These are phyloP conservation scores for Pinctada fucata DNA, from an alignment of 2,888 invertebrate genomes.

Conservation along the genomic window DNA sequence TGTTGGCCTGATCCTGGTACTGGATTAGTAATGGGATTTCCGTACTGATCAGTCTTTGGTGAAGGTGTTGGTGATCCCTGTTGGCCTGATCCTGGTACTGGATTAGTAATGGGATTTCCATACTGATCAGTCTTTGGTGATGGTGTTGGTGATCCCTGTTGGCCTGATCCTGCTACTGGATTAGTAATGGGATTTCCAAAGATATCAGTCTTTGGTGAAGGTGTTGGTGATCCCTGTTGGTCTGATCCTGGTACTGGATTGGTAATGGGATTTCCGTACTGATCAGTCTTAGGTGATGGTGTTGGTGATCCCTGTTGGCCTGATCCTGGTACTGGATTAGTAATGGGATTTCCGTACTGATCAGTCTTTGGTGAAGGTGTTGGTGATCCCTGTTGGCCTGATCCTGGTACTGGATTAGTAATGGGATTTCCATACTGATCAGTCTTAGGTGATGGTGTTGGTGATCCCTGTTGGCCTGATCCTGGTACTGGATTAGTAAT, in stretches of 20 bases:
- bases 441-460: constrained; percentile 40
- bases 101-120: constrained; percentile 21
- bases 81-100: constrained; percentile 3
- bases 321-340: constrained; percentile 6
- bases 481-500: constrained; percentile 5
- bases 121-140: constrained; percentile 9
- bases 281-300: constrained; percentile 31
- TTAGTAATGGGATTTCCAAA: constrained; percentile 18
- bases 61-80: constrained; percentile 29
- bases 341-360: constrained; percentile 21
- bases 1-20: neutral
- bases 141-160: constrained; percentile 25
- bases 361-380: constrained; percentile 38
- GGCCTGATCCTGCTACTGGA: constrained; percentile 1
- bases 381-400: constrained; percentile 28
- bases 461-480: constrained; percentile 10
- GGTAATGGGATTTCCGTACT: constrained; percentile 22
- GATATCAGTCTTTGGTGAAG: constrained; percentile 4
- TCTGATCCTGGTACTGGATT: constrained; percentile 30
- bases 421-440: constrained; percentile 5
- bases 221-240: constrained; percentile 18
- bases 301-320: constrained; percentile 40
- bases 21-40: constrained; percentile 21
- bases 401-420: constrained; percentile 27
- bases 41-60: constrained; percentile 6